phyloP scores from a whole-genome alignment of 2,888 invertebrate genomes.

The Limnephilus lunatus region DNA sequence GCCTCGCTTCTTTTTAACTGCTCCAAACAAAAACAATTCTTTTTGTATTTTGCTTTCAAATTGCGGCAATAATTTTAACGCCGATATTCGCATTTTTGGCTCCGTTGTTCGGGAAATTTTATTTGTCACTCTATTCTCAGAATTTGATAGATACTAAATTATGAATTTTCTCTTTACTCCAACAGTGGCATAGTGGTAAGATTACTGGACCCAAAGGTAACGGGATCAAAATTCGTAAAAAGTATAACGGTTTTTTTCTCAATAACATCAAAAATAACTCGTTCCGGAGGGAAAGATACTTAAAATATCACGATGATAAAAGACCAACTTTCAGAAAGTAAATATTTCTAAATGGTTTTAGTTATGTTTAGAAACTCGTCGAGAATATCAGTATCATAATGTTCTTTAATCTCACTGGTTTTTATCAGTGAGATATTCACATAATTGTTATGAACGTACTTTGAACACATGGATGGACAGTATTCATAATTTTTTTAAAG shows the following conservation, averaged over 20 bases:
- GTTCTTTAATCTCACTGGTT: no score
- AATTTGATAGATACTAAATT: not conserved
- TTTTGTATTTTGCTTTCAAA: constrained; percentile 22
- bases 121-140: not conserved
- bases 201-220: not conserved
- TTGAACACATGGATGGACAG: not conserved
- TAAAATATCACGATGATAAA: no score
- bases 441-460: not conserved
- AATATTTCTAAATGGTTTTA: not conserved
- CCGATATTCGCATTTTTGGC: not conserved
- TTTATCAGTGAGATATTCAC: not conserved
- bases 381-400: not conserved
- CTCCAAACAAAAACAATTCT: constrained; percentile 18
- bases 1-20: constrained; percentile 51
- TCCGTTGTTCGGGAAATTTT: not conserved
- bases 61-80: constrained; percentile 9
- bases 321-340: no score
- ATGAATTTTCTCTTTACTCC: not conserved
- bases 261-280: no score
- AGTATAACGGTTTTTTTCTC: no score
- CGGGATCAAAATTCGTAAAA: not conserved
- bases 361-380: not conserved
- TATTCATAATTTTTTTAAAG: not conserved
- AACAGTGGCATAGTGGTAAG: not conserved
- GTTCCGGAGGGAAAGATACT: no score